Base-by-base conservation (phyloP, 2,797 vertebrate species). In the Hozukius guyotensis region DNA sequence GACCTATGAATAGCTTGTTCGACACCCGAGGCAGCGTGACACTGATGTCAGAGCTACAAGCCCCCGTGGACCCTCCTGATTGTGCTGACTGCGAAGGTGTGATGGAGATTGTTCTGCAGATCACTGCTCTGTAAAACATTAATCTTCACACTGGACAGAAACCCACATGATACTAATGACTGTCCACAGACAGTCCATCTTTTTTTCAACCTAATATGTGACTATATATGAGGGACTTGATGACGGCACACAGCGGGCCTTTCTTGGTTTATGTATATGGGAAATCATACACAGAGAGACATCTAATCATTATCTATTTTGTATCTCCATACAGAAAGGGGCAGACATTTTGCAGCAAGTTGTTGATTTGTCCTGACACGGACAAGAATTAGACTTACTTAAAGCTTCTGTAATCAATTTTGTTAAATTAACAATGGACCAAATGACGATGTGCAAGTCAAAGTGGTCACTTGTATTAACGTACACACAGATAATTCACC, bases 61-160 rank as follows among this genome's bases (percentile, higher is more conserved):
- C 75, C 88, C 79, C 83, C 27, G 64, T 85, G 88, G 88, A 86
- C 66, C 74, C 63, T 77, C 74, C 63, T 77, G 46, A 80, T 89
- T 87, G 76, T 88, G 90, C 88, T 90, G 87, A 91, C 80, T 77
- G 70, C n/a, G 31, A 81, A 78, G 53, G 70, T 77, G 72, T 78
- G 88, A 83, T 84, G 70, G 81, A 88, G 74, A 87, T 88, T 81
- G 83, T 66, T 86, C 61, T 80, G 63, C 84, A 85, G 88, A 88
- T 87, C 78, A 70, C 57, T 73, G 81, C 72, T 64, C 56, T 84
- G 84, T 78, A 69, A 84, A 87, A 90, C 72, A 85, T 88, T 84
- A 80, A 84, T 88, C 81, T 67, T 81, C 13, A 20, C 52, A 55
- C 75, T 89, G 68, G 63, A 80, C 77, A 76, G 67, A 70, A 68